Percentiles rank a stretch among this genome's conserved stretches.
Conservation (phyloP, 2,113 vertebrate genomes). For the Glareola pratincola region DNA sequence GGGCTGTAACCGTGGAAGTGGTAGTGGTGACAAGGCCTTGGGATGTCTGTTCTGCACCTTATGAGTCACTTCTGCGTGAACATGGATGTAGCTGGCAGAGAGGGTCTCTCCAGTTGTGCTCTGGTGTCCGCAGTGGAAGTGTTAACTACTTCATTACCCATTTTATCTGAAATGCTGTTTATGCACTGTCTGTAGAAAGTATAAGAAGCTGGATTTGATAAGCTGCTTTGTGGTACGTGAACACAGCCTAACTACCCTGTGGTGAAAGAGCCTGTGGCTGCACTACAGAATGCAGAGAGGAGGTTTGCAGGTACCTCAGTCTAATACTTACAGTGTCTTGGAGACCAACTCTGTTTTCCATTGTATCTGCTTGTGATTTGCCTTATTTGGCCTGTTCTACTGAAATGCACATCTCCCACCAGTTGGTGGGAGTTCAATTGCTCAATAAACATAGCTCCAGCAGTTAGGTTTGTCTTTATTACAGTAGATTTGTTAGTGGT, state of each 20-base stretch:
- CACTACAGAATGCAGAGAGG: background rate
- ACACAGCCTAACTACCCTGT: background rate
- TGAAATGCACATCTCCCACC: background rate
- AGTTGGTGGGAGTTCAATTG: background rate
- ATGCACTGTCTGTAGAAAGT: background rate
- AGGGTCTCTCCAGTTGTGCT: background rate
- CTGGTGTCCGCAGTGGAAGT: background rate
- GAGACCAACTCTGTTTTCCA: background rate
- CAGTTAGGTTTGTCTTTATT: background rate
- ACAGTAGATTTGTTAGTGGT: background rate
- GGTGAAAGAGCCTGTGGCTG: background rate
- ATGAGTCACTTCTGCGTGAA: constrained; percentile 18
- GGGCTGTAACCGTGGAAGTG: background rate
- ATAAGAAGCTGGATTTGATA: background rate
- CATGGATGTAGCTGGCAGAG: background rate
- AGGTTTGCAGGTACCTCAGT: background rate
- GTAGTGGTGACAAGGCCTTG: background rate
- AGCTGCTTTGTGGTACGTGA: background rate
- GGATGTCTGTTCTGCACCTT: constrained; percentile 3
- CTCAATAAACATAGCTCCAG: background rate
- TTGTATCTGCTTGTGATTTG: background rate
- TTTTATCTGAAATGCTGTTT: background rate
- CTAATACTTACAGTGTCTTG: background rate
- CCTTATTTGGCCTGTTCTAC: background rate
- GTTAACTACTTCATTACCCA: background rate